Percentiles rank a stretch among this genome's conserved stretches.
phyloP scores from a whole-genome alignment of 2,797 vertebrate genomes.

The Alfaro cultratus region DNA sequence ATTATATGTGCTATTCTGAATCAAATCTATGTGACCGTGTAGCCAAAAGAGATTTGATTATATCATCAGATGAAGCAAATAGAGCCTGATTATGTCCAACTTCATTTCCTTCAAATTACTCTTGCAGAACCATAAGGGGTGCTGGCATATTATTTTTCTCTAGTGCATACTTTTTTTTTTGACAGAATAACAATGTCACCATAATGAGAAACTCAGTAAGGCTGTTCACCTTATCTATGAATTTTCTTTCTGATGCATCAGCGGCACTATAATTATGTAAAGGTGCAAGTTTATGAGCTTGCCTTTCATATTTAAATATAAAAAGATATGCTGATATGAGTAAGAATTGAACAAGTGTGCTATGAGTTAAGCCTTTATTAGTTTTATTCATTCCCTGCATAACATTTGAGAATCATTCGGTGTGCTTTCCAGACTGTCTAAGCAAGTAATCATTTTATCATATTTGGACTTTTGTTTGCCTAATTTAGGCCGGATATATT shows the following conservation, averaged over 20 bases:
- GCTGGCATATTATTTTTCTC: constrained; percentile 39
- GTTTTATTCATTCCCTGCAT: constrained; percentile 23
- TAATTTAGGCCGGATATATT: background rate
- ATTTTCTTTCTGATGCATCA: constrained; percentile 29
- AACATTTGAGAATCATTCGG: constrained; percentile 12
- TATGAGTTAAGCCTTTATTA: constrained; percentile 32
- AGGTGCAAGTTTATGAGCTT: constrained; percentile 33
- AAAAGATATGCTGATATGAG: constrained; percentile 38
- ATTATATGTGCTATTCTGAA: constrained; percentile 16
- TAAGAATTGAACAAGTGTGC: constrained; percentile 32
- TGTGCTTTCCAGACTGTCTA: background rate
- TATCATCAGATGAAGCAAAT: constrained; percentile 55
- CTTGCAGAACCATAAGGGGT: constrained; percentile 13
- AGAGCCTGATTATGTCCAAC: constrained; percentile 49
- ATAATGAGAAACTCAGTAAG: constrained; percentile 41
- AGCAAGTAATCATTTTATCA: constrained; percentile 4
- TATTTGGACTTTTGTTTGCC: background rate
- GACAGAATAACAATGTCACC: constrained; percentile 29
- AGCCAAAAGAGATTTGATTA: constrained; percentile 42
- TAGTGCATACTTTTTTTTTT: constrained; percentile 18
- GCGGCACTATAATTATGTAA: constrained; percentile 45
- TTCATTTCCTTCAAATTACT: constrained; percentile 61
- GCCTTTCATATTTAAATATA: constrained; percentile 59
- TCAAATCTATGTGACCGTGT: constrained; percentile 34
- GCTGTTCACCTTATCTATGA: constrained; percentile 22